These are phyloP conservation scores for Danio kyathit DNA, from an alignment of 2,797 vertebrate genomes.

Conservation along the genomic window DNA sequence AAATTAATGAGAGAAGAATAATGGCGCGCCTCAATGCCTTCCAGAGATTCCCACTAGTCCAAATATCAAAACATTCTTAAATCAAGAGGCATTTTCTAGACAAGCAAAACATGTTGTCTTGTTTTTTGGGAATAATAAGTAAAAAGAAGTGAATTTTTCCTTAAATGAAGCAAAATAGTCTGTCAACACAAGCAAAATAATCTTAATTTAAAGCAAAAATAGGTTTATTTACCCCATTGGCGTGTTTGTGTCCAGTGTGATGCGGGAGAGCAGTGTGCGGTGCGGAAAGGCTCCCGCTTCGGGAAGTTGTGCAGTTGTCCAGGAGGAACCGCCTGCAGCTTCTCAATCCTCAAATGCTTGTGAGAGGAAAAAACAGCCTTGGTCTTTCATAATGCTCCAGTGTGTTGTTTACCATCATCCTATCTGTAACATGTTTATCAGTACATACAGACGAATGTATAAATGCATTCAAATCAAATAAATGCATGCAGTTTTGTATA, in stretches of 20 bases:
- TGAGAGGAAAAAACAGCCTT: conserved; percentile 47
- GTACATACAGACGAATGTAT: neutral
- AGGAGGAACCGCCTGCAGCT: conserved; percentile 73
- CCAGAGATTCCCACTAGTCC: too few relatives aligned
- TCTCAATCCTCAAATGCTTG: conserved; percentile 75
- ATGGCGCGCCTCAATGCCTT: too few relatives aligned
- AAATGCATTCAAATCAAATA: conserved; percentile 19
- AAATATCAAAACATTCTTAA: too few relatives aligned
- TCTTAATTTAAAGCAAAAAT: too few relatives aligned
- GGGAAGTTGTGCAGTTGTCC: conserved; percentile 83
- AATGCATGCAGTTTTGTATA: conserved; percentile 60
- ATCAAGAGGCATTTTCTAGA: too few relatives aligned
- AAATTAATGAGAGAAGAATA: too few relatives aligned
- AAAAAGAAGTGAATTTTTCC: too few relatives aligned
- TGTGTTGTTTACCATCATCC: neutral
- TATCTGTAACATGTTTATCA: conserved; percentile 26
- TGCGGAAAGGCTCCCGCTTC: conserved; percentile 78
- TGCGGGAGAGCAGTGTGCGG: conserved; percentile 75
- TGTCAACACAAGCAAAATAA: too few relatives aligned
- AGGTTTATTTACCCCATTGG: neutral
- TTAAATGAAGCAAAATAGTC: too few relatives aligned
- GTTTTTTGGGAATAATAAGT: too few relatives aligned
- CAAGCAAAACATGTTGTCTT: too few relatives aligned
- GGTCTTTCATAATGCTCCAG: neutral
- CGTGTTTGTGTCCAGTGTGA: conserved; percentile 66